Evolutionary conservation across 2,797 vertebrate genomes (phyloP).

Genomic region (Neosilurus mollespiculum): DNA sequence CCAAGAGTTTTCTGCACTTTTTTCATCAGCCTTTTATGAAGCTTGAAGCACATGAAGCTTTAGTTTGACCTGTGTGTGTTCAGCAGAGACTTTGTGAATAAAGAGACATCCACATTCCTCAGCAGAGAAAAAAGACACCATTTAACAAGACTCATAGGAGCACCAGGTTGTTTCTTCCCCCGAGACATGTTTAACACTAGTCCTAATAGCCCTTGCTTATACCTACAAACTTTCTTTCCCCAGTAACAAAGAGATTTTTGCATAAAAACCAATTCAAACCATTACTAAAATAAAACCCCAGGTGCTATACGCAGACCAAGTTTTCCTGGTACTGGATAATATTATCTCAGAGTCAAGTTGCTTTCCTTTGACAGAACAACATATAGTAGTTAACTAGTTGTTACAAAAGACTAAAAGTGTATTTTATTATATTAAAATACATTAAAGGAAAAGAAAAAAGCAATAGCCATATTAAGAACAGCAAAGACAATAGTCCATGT

Average conservation of each 20-base stretch:
- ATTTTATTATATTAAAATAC: background rate
- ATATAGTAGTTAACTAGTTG: too few relatives aligned
- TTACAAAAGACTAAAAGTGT: too few relatives aligned
- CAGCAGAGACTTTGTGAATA: background rate
- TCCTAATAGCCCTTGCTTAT: background rate
- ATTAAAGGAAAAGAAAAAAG: background rate
- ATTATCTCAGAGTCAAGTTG: too few relatives aligned
- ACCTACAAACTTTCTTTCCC: background rate
- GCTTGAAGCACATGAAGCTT: background rate
- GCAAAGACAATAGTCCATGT: background rate
- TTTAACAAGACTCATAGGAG: background rate
- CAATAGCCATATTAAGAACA: background rate
- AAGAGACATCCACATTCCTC: conserved; percentile 14
- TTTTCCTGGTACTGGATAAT: background rate
- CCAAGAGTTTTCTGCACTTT: background rate
- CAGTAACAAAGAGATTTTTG: background rate
- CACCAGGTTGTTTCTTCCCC: background rate
- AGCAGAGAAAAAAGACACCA: background rate
- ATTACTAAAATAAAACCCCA: conserved; percentile 3
- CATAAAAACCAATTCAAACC: background rate
- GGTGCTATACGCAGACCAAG: background rate
- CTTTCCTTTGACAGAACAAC: too few relatives aligned
- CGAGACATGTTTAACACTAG: background rate
- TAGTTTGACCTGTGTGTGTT: background rate
- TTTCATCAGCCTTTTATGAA: background rate